These are phyloP conservation scores for Boloria selene DNA, from an alignment of 2,888 invertebrate species.

Conservation along the genomic window DNA sequence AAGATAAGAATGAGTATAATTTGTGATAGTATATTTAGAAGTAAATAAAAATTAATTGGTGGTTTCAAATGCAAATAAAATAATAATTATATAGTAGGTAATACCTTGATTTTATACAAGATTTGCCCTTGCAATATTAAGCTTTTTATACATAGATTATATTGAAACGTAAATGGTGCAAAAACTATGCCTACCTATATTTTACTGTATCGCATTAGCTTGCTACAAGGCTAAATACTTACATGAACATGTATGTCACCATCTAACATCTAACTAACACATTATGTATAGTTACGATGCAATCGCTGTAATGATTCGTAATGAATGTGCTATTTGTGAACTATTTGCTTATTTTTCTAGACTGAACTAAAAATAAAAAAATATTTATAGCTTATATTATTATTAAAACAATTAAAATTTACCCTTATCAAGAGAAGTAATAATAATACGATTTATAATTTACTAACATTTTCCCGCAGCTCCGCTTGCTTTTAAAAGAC, in stretches of 20 bases:
- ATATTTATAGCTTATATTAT: not conserved
- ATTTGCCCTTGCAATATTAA: not conserved
- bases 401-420: too few relatives aligned
- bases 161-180: not conserved
- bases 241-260: constrained; percentile 38
- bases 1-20: not conserved
- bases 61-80: not conserved
- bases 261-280: constrained; percentile 41
- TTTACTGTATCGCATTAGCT: constrained; percentile 15
- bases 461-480: too few relatives aligned
- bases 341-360: constrained; percentile 23
- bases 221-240: constrained; percentile 24
- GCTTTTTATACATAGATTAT: not conserved
- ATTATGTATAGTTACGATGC: constrained; percentile 53
- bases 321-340: constrained; percentile 24
- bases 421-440: too few relatives aligned
- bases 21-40: not conserved
- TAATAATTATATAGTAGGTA: not conserved
- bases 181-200: constrained; percentile 2
- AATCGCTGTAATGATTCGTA: constrained; percentile 51
- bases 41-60: not conserved
- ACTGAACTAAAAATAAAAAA: not conserved
- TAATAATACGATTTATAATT: too few relatives aligned
- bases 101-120: too few relatives aligned
- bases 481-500: too few relatives aligned